A percentile compares a stretch with the other conserved stretches of the same genome.
These are phyloP conservation scores for Pan troglodytes DNA, from an alignment of 2,113 vertebrate species.

Conservation along the genomic window NHGRI_mPanTro3-v2.1_pri NC_072411.2:26317501-26318000, in stretches of 20 bases:
- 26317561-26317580: not conserved
- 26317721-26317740: not conserved
- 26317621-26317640: not conserved
- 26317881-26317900: slow-evolving; percentile 41
- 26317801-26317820: not conserved
- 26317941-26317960: slow-evolving; percentile 67
- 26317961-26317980: slow-evolving; percentile 44
- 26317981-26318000: slow-evolving; percentile 61
- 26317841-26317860: not conserved
- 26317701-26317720: not conserved
- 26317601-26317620: not conserved
- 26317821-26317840: not conserved
- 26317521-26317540: not conserved
- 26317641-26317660: not conserved
- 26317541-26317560: not conserved
- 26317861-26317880: not conserved
- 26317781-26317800: slow-evolving; percentile 9
- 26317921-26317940: slow-evolving; percentile 51
- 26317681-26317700: not conserved
- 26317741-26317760: not conserved
- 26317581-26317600: not conserved
- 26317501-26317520: not conserved
- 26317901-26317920: slow-evolving; percentile 52
- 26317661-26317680: not conserved
- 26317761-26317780: not conserved